Evolutionary conservation across 2,797 vertebrate genomes (phyloP).

Genomic region (Falco naumanni): DNA sequence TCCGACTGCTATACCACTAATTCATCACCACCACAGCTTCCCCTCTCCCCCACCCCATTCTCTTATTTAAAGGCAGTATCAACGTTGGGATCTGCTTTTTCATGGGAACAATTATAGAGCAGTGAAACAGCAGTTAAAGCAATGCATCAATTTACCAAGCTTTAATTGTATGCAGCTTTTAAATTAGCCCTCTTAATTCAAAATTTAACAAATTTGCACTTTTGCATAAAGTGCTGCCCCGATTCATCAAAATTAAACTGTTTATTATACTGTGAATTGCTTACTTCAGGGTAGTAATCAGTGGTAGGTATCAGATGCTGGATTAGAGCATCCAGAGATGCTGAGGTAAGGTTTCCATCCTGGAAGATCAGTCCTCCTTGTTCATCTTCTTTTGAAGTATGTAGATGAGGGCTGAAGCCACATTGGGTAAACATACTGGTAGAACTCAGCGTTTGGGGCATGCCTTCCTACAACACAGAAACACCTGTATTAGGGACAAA

Average conservation of each 20-base stretch:
- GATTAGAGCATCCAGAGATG: conserved; percentile 91
- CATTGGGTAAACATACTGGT: conserved; percentile 89
- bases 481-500: not conserved
- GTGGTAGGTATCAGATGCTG: conserved; percentile 91
- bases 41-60: not conserved
- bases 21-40: not conserved
- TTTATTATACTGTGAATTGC: conserved; percentile 46
- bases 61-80: conserved; percentile 33
- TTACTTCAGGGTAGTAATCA: conserved; percentile 92
- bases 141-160: conserved; percentile 14
- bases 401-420: conserved; percentile 85
- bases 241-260: conserved; percentile 51
- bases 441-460: conserved; percentile 87
- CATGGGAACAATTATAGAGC: conserved; percentile 1
- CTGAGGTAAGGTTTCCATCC: conserved; percentile 87
- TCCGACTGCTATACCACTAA: not conserved
- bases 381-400: conserved; percentile 81
- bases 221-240: conserved; percentile 26
- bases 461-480: conserved; percentile 82
- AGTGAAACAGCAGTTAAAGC: conserved; percentile 26
- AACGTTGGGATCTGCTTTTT: conserved; percentile 36
- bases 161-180: conserved; percentile 39
- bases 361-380: conserved; percentile 83
- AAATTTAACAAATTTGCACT: conserved; percentile 49
- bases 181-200: conserved; percentile 48